A percentile compares a stretch with the other conserved stretches of the same genome.
phyloP scores from a whole-genome alignment of 2,888 invertebrate genomes.

The Coelinius sp. region DNA sequence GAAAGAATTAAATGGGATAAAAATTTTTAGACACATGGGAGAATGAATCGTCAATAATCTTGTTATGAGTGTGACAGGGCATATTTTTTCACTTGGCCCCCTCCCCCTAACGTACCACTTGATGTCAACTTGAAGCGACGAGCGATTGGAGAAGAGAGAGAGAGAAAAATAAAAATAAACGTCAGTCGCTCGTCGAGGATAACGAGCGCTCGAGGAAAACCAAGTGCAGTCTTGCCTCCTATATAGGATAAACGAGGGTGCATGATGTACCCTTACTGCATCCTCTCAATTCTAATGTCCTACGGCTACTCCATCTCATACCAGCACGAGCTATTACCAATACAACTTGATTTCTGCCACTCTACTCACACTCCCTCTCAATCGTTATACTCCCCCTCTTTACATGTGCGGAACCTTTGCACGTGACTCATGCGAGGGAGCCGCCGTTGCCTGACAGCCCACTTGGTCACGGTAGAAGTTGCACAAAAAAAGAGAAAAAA shows the following conservation, averaged over 20 bases:
- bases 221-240: constrained; percentile 29
- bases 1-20: background rate
- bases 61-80: constrained; percentile 31
- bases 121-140: constrained; percentile 19
- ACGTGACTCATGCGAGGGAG: constrained; percentile 41
- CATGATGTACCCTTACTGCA: background rate
- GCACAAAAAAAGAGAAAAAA: background rate
- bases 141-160: constrained; percentile 23
- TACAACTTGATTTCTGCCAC: constrained; percentile 17
- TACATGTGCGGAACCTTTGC: constrained; percentile 33
- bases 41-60: constrained; percentile 28
- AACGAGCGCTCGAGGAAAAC: constrained; percentile 35
- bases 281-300: background rate
- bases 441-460: constrained; percentile 52
- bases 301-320: constrained; percentile 35
- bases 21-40: background rate
- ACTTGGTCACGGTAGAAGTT: background rate
- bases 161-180: no score
- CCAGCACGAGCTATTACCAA: constrained; percentile 49
- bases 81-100: constrained; percentile 23
- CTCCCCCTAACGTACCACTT: constrained; percentile 30
- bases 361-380: constrained; percentile 26
- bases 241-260: constrained; percentile 40
- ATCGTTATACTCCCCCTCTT: constrained; percentile 11
- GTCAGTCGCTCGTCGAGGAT: constrained; percentile 28